phyloP scores from a whole-genome alignment of 2,888 invertebrate genomes.

The Caenorhabditis sp. region DNA sequence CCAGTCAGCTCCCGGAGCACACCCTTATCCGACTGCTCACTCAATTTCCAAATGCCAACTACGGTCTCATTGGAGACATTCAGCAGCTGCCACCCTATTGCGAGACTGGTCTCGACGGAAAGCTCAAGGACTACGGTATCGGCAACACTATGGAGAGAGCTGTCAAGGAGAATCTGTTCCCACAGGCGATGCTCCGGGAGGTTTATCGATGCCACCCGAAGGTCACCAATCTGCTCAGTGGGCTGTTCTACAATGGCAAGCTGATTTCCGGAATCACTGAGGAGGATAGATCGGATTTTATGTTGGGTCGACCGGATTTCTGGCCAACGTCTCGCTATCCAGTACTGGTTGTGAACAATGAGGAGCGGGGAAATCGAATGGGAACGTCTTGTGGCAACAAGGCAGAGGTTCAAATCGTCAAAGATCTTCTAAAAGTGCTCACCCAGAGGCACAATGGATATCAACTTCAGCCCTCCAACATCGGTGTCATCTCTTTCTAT shows the following conservation, averaged over 20 bases:
- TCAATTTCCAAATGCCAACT: neutral
- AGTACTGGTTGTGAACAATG: conserved; percentile 10
- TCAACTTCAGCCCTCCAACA: neutral
- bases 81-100: conserved; percentile 27
- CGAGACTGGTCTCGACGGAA: neutral
- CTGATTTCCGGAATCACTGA: neutral
- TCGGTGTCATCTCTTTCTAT: conserved; percentile 44
- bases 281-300: conserved; percentile 2
- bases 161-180: neutral
- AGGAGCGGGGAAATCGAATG: neutral
- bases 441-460: neutral
- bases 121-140: conserved; percentile 30
- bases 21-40: neutral
- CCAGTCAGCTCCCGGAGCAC: conserved; percentile 21
- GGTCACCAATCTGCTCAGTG: conserved; percentile 1
- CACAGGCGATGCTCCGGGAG: conserved; percentile 4
- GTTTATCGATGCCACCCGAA: conserved; percentile 29
- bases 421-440: neutral
- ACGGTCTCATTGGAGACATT: conserved; percentile 19
- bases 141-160: conserved; percentile 38
- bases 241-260: conserved; percentile 5
- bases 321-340: conserved; percentile 17
- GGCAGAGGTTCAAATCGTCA: neutral
- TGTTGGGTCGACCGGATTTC: conserved; percentile 2
- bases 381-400: neutral